Evolutionary conservation across 2,113 vertebrate species (phyloP), one percentile per base, ranked within the genome.

Genomic region (Silurus meridionalis): DNA sequence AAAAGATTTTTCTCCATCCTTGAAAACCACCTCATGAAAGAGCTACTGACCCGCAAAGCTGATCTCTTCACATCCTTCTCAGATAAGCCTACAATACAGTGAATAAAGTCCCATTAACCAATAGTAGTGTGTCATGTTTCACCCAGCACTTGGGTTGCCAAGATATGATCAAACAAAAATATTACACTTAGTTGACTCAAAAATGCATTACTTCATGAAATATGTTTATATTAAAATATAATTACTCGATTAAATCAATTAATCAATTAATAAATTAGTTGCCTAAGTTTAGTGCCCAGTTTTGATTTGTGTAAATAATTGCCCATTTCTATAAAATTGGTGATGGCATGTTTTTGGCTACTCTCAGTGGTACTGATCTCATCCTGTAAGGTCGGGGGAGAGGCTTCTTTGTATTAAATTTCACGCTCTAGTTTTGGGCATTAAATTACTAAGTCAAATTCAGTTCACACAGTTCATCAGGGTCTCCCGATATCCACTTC

Each of bases 361-460:
- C 55, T 52, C 50, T 28, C 14, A 53, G 46, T 53, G 17, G 14
- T 14, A 37, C 67, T 60, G 37, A 37, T 11, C 55, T 8, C 25
- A 50, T 48, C 17, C 8, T 21, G 11, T 28, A 8, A 60, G 48
- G 17, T 8, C 28, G 46, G 8, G 17, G 9, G 21, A 84, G 63
- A 58, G 19, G 19, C 21, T 57, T 87, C 57, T 79, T 89, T 82
- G 83, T 60, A 57, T 46, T 84, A 37, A 8, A 10, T 64, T 84
- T 63, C 23, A 46, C 48, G 72, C 64, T 58, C 80, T 72, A 79
- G 61, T 74, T 86, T 77, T 48, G 46, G 25, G 25, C 64, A 8
- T 19, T 25, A 15, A 66, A 52, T n/a, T 48, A 13, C 69, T 52
- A 17, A 82, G 7, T 53, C 58, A 75, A n/a, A 52, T 50, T 69